A percentile compares a stretch with the other conserved stretches of the same genome.
Conservation (phyloP, 2,888 invertebrate genomes). For the Molorchus minor region DNA sequence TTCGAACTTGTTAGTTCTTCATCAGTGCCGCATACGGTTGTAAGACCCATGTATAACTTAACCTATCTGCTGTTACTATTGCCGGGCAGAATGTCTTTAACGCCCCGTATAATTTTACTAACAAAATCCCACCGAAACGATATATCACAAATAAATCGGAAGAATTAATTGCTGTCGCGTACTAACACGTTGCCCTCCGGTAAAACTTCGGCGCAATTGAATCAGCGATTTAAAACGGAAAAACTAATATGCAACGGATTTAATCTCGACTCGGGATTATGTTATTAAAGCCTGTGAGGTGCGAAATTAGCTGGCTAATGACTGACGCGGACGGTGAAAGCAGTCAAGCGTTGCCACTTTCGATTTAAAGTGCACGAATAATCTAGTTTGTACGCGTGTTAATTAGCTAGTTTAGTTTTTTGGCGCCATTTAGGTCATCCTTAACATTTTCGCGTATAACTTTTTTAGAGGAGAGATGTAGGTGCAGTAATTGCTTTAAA, state of each 20-base stretch:
- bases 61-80: too few species aligned
- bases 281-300: constrained; percentile 57
- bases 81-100: too few species aligned
- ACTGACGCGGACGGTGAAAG: constrained; percentile 36
- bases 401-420: constrained; percentile 8
- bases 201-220: constrained; percentile 32
- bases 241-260: constrained; percentile 47
- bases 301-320: constrained; percentile 58
- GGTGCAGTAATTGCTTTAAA: too few species aligned
- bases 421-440: too few species aligned
- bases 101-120: not conserved
- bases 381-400: constrained; percentile 16
- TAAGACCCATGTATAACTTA: too few species aligned
- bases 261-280: constrained; percentile 49
- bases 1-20: too few species aligned
- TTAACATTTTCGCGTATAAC: too few species aligned
- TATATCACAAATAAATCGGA: too few species aligned
- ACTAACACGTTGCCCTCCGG: constrained; percentile 2
- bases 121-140: too few species aligned
- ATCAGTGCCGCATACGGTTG: too few species aligned
- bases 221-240: constrained; percentile 41
- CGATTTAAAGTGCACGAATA: constrained; percentile 17
- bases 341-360: constrained; percentile 30
- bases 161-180: not conserved
- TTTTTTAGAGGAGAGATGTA: too few species aligned